Percentiles rank a stretch among this genome's conserved stretches.
Conservation (phyloP, 2,113 vertebrate species). For the Cinclus mexicanus region DNA sequence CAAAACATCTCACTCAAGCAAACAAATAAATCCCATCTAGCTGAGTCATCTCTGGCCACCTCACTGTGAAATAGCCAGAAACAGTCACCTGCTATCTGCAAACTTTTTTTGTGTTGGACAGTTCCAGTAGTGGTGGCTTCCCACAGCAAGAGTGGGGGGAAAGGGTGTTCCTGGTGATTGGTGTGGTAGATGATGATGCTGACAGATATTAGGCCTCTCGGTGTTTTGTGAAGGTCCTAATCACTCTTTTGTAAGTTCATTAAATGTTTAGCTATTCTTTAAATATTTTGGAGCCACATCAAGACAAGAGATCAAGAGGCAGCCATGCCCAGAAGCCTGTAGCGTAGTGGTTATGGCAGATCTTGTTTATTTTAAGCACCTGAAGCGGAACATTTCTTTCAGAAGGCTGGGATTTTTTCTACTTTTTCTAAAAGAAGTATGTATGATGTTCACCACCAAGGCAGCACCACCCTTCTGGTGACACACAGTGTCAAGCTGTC, state of each 20-base stretch:
- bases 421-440: not conserved
- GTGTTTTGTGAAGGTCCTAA: not conserved
- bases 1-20: not conserved
- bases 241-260: not conserved
- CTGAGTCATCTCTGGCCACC: not conserved
- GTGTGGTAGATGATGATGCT: not conserved
- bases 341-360: not conserved
- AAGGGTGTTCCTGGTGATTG: not conserved
- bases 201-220: not conserved
- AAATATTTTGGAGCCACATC: not conserved
- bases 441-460: not conserved
- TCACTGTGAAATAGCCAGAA: not conserved
- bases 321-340: not conserved
- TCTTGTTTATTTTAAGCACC: not conserved
- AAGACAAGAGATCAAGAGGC: not conserved
- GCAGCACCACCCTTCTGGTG: not conserved
- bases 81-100: not conserved
- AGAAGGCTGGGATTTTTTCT: not conserved
- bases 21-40: not conserved
- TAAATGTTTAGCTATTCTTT: not conserved
- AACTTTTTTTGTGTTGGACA: not conserved
- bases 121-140: not conserved
- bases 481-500: accelerated
- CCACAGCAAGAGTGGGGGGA: not conserved
- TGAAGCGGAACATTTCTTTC: not conserved